A percentile compares a stretch with the other conserved stretches of the same genome.
phyloP scores from a whole-genome alignment of 2,113 vertebrate species.

The Paracanthobrama guichenoti region DNA sequence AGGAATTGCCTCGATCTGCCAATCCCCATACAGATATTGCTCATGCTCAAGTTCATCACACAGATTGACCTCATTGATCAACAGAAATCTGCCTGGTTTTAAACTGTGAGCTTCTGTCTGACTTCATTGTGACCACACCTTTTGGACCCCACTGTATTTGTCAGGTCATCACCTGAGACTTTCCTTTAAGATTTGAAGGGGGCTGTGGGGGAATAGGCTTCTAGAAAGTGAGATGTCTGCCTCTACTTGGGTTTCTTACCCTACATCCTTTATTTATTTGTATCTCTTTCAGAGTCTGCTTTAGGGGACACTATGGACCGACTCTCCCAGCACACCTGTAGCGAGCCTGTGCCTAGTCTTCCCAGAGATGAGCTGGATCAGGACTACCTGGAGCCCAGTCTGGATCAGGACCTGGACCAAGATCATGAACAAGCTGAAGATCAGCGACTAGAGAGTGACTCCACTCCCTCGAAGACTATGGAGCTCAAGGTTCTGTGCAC shows the following conservation, averaged over 20 bases:
- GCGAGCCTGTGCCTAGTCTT: conserved; percentile 73
- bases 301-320: conserved; percentile 87
- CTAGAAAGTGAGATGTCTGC: neutral
- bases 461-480: conserved; percentile 56
- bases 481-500: conserved; percentile 87
- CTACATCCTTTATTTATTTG: conserved; percentile 4
- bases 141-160: neutral
- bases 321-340: conserved; percentile 75
- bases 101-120: too few species aligned
- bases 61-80: too few species aligned
- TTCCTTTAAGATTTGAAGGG: neutral
- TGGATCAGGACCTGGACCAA: conserved; percentile 72
- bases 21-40: neutral
- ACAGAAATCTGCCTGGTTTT: too few species aligned
- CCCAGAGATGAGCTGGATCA: conserved; percentile 76
- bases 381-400: conserved; percentile 65
- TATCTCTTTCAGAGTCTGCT: conserved; percentile 79
- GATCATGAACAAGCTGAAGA: conserved; percentile 72
- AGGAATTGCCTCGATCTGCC: too few species aligned
- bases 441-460: conserved; percentile 32
- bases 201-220: neutral
- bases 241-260: neutral
- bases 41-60: neutral
- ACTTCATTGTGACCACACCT: neutral
- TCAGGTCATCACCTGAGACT: neutral